Evolutionary conservation across 2,797 vertebrate genomes (phyloP).

Genomic region (Alca torda): DNA sequence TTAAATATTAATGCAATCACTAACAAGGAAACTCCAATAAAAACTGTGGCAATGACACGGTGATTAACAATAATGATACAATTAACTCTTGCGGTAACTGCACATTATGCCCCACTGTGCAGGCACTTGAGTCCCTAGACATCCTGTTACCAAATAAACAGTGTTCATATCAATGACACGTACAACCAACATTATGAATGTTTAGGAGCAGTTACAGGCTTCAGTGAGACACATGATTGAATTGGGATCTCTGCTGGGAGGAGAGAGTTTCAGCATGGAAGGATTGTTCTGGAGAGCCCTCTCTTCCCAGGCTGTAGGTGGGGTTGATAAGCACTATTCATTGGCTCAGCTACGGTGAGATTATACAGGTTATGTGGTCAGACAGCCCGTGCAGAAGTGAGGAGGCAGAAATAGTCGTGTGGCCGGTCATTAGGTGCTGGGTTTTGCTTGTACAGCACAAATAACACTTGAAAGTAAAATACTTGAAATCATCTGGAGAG

Average conservation of each 20-base stretch:
- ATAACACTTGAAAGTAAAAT: not conserved
- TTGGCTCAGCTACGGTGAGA: accelerated
- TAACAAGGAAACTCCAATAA: not conserved
- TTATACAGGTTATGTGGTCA: not conserved
- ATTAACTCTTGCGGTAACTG: conserved; percentile 40
- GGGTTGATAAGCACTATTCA: not conserved
- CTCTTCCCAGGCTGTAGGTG: not conserved
- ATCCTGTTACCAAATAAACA: not conserved
- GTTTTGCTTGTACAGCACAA: not conserved
- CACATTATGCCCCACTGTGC: not conserved
- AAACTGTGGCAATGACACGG: not conserved
- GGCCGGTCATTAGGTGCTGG: not conserved
- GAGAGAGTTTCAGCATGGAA: not conserved
- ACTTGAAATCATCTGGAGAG: not conserved
- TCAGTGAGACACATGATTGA: not conserved
- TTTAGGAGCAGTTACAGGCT: not conserved
- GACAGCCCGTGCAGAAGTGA: not conserved
- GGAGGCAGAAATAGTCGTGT: not conserved
- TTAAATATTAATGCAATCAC: conserved; percentile 16
- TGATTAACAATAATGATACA: conserved; percentile 3
- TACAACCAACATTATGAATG: not conserved
- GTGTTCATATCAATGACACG: not conserved
- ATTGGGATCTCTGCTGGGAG: not conserved
- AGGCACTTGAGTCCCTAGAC: not conserved
- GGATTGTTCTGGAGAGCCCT: not conserved